phyloP scores from a whole-genome alignment of 2,797 vertebrate genomes.

The Sebastes minor region DNA sequence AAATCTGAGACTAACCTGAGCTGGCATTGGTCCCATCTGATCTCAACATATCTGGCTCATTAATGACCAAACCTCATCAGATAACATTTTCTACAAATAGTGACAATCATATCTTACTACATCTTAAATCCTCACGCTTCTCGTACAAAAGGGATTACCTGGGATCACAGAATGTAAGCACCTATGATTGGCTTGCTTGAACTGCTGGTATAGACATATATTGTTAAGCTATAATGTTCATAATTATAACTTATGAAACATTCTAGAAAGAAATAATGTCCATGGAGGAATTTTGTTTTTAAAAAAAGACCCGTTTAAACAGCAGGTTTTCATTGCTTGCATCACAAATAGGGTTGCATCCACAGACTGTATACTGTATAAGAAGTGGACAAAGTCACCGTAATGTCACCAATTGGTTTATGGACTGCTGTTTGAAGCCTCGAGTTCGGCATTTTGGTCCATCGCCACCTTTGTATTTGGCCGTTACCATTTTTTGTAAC shows the following conservation, averaged over 20 bases:
- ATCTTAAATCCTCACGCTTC: not conserved
- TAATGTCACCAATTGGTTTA: too few species aligned
- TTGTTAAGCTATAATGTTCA: not conserved
- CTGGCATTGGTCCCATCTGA: not conserved
- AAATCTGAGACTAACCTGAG: not conserved
- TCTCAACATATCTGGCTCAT: not conserved
- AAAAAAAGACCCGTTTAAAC: not conserved
- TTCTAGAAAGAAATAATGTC: too few species aligned
- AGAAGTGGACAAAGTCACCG: too few species aligned
- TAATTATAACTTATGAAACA: not conserved
- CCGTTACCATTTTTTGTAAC: too few species aligned
- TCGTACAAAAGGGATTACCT: not conserved
- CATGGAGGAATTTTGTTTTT: not conserved
- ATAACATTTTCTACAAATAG: not conserved
- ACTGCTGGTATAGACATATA: not conserved
- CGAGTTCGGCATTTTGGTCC: too few species aligned
- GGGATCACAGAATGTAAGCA: not conserved
- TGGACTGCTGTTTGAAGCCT: too few species aligned
- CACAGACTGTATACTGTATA: too few species aligned
- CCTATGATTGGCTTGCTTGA: not conserved
- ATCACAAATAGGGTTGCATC: not conserved
- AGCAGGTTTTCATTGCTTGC: not conserved
- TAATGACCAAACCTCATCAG: not conserved
- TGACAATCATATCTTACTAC: not conserved
- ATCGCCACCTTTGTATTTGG: too few species aligned